Evolutionary conservation across 2,888 invertebrate genomes (phyloP).

Genomic region (Andrena hattorfiana): DNA sequence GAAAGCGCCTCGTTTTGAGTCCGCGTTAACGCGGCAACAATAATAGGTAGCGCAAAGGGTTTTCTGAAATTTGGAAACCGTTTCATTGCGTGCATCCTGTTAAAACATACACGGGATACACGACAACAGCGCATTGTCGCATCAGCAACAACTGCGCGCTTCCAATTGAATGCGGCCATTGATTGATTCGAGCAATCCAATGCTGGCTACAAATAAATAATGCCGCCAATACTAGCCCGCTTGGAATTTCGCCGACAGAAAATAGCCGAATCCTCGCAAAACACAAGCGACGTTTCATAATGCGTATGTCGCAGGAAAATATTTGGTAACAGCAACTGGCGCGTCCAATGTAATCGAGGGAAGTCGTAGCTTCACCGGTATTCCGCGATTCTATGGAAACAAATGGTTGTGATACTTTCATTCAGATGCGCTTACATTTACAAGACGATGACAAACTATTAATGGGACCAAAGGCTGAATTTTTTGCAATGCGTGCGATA

Average conservation of each 20-base stretch:
- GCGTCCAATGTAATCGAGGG: background rate
- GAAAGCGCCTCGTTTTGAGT: background rate
- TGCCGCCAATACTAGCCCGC: constrained; percentile 35
- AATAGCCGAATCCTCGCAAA: constrained; percentile 60
- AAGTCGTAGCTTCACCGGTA: constrained; percentile 20
- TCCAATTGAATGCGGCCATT: constrained; percentile 69
- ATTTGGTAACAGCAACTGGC: constrained; percentile 77
- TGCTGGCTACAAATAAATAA: constrained; percentile 70
- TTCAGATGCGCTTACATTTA: too few relatives aligned
- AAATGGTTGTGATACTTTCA: too few relatives aligned
- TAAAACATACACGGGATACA: constrained; percentile 47
- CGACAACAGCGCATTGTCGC: constrained; percentile 28
- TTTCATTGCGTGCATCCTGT: constrained; percentile 24
- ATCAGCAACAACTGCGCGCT: constrained; percentile 47
- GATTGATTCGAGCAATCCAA: constrained; percentile 70
- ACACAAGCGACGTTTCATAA: constrained; percentile 72
- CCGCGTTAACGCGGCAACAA: constrained; percentile 8
- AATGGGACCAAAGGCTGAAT: too few relatives aligned
- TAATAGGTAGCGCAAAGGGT: constrained; percentile 27
- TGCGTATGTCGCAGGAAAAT: constrained; percentile 80
- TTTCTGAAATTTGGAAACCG: constrained; percentile 39
- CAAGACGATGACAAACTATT: too few relatives aligned
- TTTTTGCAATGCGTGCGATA: too few relatives aligned
- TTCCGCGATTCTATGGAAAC: background rate
- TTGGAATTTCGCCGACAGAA: constrained; percentile 50